These are phyloP conservation scores for Achlya flavicornis DNA, from an alignment of 2,888 invertebrate species.

Conservation along the genomic window DNA sequence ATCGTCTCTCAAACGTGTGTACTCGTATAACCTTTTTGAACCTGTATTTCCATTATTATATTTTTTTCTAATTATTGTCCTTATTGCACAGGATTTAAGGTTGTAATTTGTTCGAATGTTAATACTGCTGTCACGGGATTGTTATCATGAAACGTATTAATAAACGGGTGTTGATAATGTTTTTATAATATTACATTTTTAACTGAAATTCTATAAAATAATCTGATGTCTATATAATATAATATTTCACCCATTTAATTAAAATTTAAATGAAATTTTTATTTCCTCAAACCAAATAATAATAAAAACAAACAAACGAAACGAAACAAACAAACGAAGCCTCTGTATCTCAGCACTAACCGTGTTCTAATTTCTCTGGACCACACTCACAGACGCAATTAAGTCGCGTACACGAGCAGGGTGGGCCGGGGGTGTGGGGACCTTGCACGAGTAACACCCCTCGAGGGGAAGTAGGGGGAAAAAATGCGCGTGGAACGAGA, in stretches of 20 bases:
- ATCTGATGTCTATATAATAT: too few species aligned
- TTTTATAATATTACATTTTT: background rate
- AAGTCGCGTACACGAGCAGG: conserved; percentile 80
- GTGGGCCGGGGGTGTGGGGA: conserved; percentile 42
- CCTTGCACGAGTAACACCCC: conserved; percentile 46
- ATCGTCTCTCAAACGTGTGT: conserved; percentile 12
- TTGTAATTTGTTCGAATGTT: background rate
- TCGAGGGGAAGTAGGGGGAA: conserved; percentile 50
- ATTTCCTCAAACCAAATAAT: background rate
- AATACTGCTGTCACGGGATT: background rate
- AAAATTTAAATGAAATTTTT: background rate
- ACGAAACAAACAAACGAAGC: conserved; percentile 21
- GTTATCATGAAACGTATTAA: background rate
- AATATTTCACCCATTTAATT: too few species aligned
- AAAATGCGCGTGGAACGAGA: conserved; percentile 73
- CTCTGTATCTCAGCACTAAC: conserved; percentile 58
- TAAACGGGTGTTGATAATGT: background rate
- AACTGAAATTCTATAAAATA: background rate
- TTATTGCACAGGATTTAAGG: background rate
- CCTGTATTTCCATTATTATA: conserved; percentile 18
- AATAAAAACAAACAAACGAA: too few species aligned
- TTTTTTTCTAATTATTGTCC: conserved; percentile 30
- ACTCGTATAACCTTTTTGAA: conserved; percentile 11
- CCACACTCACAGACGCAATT: conserved; percentile 84
- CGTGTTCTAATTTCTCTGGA: conserved; percentile 81